A percentile compares a stretch with the other conserved stretches of the same genome.
Conservation (phyloP, 2,113 vertebrate species). For the Protobothrops mucrosquamatus region DNA sequence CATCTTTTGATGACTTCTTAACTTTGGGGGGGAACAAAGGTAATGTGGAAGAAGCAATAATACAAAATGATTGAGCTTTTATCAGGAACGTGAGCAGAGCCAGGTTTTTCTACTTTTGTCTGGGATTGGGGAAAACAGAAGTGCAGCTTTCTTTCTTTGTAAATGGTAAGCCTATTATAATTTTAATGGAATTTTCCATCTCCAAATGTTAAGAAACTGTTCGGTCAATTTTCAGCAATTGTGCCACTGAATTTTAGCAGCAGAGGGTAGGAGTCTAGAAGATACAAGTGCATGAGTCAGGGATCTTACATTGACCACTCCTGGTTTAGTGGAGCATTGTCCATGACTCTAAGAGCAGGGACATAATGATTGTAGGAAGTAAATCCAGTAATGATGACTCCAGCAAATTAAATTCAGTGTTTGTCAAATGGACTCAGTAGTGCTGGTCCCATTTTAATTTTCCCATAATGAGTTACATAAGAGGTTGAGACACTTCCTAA, state of each 20-base stretch:
- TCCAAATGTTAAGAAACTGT: not conserved
- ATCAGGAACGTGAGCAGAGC: not conserved
- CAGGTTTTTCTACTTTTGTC: not conserved
- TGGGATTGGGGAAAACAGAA: not conserved
- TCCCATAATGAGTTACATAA: not conserved
- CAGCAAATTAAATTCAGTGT: not conserved
- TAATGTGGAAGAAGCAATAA: not conserved
- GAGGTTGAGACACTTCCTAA: not conserved
- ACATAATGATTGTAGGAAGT: not conserved
- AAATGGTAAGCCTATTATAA: not conserved
- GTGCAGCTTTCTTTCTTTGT: not conserved
- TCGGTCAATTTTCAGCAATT: not conserved
- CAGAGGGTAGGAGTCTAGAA: not conserved
- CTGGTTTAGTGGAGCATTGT: not conserved
- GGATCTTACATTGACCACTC: not conserved
- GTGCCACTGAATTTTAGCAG: not conserved
- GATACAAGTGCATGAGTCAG: not conserved
- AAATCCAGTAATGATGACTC: not conserved
- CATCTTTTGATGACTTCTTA: not conserved
- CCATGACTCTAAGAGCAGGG: not conserved
- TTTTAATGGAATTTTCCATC: not conserved
- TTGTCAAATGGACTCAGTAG: not conserved
- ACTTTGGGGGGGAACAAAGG: not conserved
- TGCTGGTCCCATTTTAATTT: not conserved
- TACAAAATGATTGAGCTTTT: not conserved